These are phyloP conservation scores for Psilanteris sp. DNA, from an alignment of 1,140 invertebrate genomes.

Conservation along the genomic window DNA sequence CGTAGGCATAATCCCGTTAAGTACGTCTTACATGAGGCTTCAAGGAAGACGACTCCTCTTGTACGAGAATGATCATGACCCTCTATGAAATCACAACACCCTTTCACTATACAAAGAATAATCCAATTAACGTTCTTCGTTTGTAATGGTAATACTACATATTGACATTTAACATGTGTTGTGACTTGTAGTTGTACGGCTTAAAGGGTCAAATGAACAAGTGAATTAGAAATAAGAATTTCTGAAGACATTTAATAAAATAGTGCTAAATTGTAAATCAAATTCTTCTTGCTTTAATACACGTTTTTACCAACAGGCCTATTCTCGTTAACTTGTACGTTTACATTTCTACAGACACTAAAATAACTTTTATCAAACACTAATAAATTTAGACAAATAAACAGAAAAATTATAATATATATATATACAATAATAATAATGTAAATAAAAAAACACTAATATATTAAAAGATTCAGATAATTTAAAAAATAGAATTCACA, in stretches of 20 bases:
- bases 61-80: conserved; percentile 44
- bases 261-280: too few relatives aligned
- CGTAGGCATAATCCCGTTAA: conserved; percentile 64
- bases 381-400: too few relatives aligned
- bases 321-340: too few relatives aligned
- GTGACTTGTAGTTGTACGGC: conserved; percentile 36
- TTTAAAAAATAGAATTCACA: too few relatives aligned
- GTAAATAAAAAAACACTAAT: too few relatives aligned
- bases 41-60: conserved; percentile 62
- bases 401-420: too few relatives aligned
- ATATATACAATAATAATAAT: too few relatives aligned
- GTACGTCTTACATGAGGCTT: conserved; percentile 55
- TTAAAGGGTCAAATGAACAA: conserved; percentile 37
- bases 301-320: too few relatives aligned
- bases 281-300: too few relatives aligned
- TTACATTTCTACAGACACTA: too few relatives aligned
- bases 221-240: background rate
- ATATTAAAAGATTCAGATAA: too few relatives aligned
- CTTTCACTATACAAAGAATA: conserved; percentile 26
- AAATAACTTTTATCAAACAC: too few relatives aligned
- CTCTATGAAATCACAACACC: conserved; percentile 48
- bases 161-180: conserved; percentile 30
- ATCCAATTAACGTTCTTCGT: conserved; percentile 38
- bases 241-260: background rate
- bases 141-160: conserved; percentile 33